Conservation (phyloP, 2,888 invertebrate species). For the Acanthosepion esculentum region DNA sequence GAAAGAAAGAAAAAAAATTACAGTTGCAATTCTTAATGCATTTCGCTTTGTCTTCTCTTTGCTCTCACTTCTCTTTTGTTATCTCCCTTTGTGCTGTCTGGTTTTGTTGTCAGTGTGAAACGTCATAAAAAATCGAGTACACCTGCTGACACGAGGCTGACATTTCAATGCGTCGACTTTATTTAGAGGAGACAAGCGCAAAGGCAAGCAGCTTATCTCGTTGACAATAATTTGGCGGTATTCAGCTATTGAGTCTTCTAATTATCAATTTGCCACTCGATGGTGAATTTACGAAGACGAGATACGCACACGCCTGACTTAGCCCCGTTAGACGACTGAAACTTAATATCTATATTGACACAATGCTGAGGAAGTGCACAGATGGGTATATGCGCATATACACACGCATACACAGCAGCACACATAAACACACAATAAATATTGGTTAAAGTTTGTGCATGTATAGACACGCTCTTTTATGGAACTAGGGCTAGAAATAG, state of each 20-base stretch:
- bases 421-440: neutral
- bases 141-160: constrained; percentile 22
- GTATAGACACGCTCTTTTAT: too few species aligned
- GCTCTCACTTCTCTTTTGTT: neutral
- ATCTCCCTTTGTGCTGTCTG: neutral
- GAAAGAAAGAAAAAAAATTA: neutral
- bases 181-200: neutral
- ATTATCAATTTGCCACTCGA: constrained; percentile 9
- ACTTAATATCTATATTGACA: too few species aligned
- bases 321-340: too few species aligned
- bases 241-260: neutral
- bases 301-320: too few species aligned
- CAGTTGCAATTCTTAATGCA: neutral
- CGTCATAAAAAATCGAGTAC: neutral
- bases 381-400: too few species aligned
- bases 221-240: neutral
- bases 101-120: neutral
- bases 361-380: too few species aligned
- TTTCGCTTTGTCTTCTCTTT: neutral
- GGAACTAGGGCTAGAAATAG: too few species aligned
- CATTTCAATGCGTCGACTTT: neutral
- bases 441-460: too few species aligned
- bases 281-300: neutral
- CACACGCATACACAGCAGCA: neutral
- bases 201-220: neutral